Evolutionary conservation across 2,888 invertebrate genomes (phyloP).

Genomic region (Ernsta delagoae): DNA sequence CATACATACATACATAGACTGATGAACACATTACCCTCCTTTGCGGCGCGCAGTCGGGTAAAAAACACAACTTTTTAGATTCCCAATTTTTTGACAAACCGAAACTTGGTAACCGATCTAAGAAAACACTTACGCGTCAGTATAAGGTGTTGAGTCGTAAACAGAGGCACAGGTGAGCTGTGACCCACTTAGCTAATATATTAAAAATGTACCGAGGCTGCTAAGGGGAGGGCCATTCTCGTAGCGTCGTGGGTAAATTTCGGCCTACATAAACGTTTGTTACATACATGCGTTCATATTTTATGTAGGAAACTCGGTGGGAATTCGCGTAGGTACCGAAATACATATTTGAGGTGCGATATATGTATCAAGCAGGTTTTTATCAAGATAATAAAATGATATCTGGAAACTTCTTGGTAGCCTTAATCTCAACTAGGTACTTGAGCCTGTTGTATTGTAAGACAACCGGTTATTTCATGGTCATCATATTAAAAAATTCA

Average conservation of each 20-base stretch:
- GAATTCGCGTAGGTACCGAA: neutral
- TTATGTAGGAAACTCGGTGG: neutral
- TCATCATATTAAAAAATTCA: too few relatives aligned
- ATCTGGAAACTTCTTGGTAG: too few relatives aligned
- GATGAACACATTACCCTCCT: too few relatives aligned
- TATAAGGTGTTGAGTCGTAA: slow-evolving; percentile 10
- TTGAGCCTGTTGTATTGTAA: too few relatives aligned
- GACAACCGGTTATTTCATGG: too few relatives aligned
- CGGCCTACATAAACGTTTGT: neutral
- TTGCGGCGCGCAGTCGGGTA: too few relatives aligned
- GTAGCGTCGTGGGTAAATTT: slow-evolving; percentile 6
- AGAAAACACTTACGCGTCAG: neutral
- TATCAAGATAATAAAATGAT: neutral
- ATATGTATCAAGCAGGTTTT: neutral
- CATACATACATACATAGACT: too few relatives aligned
- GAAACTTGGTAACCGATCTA: neutral
- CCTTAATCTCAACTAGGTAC: too few relatives aligned
- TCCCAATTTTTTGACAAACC: too few relatives aligned
- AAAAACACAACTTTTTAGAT: too few relatives aligned
- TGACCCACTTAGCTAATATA: slow-evolving; percentile 51
- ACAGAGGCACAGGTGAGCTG: slow-evolving; percentile 56
- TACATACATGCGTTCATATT: neutral
- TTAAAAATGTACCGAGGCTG: slow-evolving; percentile 46
- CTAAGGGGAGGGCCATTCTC: neutral
- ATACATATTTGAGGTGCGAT: neutral